Evolutionary conservation across 2,888 invertebrate species (phyloP).

Genomic region (Stegophylla sp.): DNA sequence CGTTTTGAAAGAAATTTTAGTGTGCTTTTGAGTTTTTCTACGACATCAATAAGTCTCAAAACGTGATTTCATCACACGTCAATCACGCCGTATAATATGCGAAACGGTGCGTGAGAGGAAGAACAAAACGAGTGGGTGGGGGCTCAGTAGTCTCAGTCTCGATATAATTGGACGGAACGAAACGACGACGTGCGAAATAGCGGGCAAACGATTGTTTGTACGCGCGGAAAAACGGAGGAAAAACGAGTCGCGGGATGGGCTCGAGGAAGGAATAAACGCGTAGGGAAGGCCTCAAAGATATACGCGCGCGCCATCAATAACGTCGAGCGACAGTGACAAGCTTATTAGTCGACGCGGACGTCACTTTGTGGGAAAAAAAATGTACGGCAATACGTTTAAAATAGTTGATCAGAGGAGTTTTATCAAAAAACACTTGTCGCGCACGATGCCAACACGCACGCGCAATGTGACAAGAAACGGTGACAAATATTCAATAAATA

Average conservation of each 20-base stretch:
- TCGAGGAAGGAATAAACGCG: too few relatives aligned
- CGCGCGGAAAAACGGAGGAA: neutral
- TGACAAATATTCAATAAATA: too few relatives aligned
- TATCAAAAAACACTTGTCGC: slow-evolving; percentile 18
- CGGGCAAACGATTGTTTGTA: neutral
- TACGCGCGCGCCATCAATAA: slow-evolving; percentile 36
- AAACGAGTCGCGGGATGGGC: too few relatives aligned
- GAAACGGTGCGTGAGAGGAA: too few relatives aligned
- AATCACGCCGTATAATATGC: too few relatives aligned
- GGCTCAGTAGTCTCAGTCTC: neutral
- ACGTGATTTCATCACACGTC: too few relatives aligned
- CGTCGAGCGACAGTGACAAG: slow-evolving; percentile 20
- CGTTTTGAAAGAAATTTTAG: too few relatives aligned
- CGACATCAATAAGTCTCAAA: too few relatives aligned
- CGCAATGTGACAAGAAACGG: too few relatives aligned
- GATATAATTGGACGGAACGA: slow-evolving; percentile 33
- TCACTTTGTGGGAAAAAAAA: neutral
- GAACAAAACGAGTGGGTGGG: too few relatives aligned
- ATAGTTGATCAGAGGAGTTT: slow-evolving; percentile 2
- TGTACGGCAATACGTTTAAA: neutral
- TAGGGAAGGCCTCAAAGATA: neutral
- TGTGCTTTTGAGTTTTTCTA: too few relatives aligned
- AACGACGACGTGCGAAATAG: slow-evolving; percentile 12
- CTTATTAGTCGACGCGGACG: slow-evolving; percentile 26
- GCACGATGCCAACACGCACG: neutral